Conservation (phyloP, 2,113 vertebrate species). For the Mohoua ochrocephala region DNA sequence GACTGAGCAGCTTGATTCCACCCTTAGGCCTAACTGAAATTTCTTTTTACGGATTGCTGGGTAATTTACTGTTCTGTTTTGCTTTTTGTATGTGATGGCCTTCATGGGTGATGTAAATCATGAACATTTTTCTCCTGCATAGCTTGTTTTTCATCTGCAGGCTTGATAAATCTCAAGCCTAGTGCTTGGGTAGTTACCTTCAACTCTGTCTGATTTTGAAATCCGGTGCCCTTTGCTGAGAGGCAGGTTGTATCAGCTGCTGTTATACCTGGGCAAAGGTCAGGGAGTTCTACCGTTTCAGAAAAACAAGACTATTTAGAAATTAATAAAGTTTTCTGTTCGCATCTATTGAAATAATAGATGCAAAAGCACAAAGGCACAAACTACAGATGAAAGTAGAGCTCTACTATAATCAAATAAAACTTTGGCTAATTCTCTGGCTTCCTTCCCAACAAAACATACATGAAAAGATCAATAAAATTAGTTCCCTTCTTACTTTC, state of each 20-base stretch:
- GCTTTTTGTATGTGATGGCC: background rate
- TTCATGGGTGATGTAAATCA: conserved; percentile 15
- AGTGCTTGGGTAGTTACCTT: background rate
- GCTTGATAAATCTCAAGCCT: background rate
- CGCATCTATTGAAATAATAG: background rate
- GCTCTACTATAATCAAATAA: background rate
- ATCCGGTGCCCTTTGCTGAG: background rate
- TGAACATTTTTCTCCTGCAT: background rate
- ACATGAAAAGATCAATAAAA: background rate
- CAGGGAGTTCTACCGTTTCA: background rate
- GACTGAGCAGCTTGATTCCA: background rate
- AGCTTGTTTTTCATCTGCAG: background rate
- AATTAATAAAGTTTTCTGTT: background rate
- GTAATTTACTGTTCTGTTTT: conserved; percentile 36
- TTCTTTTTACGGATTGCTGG: background rate
- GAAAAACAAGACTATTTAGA: background rate
- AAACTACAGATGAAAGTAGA: background rate
- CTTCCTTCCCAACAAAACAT: background rate
- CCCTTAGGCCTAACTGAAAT: background rate
- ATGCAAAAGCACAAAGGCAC: background rate
- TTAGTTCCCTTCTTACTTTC: background rate
- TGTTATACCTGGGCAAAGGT: background rate
- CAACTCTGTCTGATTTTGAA: background rate
- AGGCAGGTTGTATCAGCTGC: background rate
- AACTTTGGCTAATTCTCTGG: background rate